A percentile compares a stretch with the other conserved stretches of the same genome.
These are phyloP conservation scores for Thrips palmi DNA, from an alignment of 1,140 invertebrate species.

Conservation along the genomic window DNA sequence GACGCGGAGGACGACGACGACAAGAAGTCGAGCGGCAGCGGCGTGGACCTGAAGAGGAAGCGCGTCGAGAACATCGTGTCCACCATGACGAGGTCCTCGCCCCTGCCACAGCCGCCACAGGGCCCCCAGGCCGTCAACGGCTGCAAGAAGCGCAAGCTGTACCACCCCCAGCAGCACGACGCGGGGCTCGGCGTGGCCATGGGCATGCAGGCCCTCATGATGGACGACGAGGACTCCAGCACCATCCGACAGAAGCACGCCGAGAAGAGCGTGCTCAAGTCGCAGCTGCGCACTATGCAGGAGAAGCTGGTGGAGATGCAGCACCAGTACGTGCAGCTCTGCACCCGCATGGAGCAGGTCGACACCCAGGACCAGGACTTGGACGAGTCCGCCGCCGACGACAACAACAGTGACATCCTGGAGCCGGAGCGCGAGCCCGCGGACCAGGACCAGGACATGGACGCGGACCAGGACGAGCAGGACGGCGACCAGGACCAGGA, in stretches of 20 bases:
- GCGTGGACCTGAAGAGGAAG: constrained; percentile 46
- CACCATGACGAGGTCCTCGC: constrained; percentile 73
- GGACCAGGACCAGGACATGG: too few relatives aligned
- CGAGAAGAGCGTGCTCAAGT: constrained; percentile 66
- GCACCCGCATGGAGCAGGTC: constrained; percentile 61
- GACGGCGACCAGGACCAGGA: too few relatives aligned
- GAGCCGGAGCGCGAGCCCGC: too few relatives aligned
- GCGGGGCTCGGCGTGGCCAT: constrained; percentile 26
- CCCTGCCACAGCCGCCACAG: too few relatives aligned
- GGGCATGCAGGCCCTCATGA: constrained; percentile 24
- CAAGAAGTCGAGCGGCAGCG: constrained; percentile 23
- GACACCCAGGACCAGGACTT: constrained; percentile 45
- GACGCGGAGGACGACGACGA: constrained; percentile 23
- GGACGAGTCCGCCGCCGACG: constrained; percentile 49
- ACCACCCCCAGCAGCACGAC: constrained; percentile 88
- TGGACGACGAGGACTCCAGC: constrained; percentile 45
- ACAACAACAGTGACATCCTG: constrained; percentile 30
- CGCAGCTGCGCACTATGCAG: constrained; percentile 69
- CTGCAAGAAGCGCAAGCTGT: constrained; percentile 92
- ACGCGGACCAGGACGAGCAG: constrained; percentile 25
- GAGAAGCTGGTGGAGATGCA: constrained; percentile 79
- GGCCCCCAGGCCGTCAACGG: constrained; percentile 58
- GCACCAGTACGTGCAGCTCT: constrained; percentile 73
- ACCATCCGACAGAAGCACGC: constrained; percentile 60
- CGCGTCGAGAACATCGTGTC: constrained; percentile 88